These are phyloP conservation scores for Dufourea novaeangliae DNA, from an alignment of 1,140 invertebrate species.

Conservation along the genomic window DNA sequence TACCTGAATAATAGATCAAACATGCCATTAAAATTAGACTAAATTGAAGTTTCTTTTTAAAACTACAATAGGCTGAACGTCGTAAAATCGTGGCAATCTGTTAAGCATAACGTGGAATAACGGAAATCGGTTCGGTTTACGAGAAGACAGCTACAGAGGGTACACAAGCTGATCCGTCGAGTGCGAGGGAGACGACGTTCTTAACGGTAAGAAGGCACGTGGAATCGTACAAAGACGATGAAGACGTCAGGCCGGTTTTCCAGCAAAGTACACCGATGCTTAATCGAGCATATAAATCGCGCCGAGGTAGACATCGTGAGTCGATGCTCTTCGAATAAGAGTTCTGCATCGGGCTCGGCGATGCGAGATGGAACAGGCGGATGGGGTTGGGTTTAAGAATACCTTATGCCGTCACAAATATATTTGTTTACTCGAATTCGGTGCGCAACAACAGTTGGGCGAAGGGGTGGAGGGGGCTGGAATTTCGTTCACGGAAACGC, in stretches of 20 bases:
- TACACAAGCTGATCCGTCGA: not conserved
- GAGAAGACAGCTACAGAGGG: too few species aligned
- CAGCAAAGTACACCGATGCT: slow-evolving; percentile 15
- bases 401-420: slow-evolving; percentile 11
- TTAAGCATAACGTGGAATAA: too few species aligned
- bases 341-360: slow-evolving; percentile 13
- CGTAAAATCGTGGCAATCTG: too few species aligned
- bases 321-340: slow-evolving; percentile 31
- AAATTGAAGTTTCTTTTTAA: too few species aligned
- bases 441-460: not conserved
- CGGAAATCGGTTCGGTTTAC: not conserved
- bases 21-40: too few species aligned
- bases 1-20: too few species aligned
- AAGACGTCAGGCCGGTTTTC: slow-evolving; percentile 24
- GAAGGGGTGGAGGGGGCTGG: too few species aligned
- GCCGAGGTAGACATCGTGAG: slow-evolving; percentile 5
- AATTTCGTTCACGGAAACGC: slow-evolving; percentile 12
- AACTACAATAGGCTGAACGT: too few species aligned
- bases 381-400: not conserved
- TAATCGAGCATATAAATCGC: slow-evolving; percentile 48
- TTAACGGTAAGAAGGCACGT: slow-evolving; percentile 26
- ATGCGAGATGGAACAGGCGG: not conserved
- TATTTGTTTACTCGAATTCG: slow-evolving; percentile 38
- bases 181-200: slow-evolving; percentile 19
- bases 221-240: slow-evolving; percentile 45